Percentiles rank a stretch among this genome's conserved stretches.
phyloP scores from a whole-genome alignment of 1,140 invertebrate genomes.

The Papilio helenus region DNA sequence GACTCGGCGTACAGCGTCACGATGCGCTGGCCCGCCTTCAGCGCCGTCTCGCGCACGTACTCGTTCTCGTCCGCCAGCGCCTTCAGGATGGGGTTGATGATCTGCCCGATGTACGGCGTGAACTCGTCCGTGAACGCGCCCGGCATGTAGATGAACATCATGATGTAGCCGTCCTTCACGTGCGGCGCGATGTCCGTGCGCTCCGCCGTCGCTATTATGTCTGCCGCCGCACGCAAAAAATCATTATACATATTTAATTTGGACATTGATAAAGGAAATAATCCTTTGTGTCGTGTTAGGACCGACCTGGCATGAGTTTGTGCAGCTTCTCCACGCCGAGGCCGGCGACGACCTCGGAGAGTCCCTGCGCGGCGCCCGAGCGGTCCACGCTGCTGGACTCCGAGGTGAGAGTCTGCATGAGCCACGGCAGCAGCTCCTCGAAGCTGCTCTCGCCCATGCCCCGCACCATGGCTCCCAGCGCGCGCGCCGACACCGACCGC shows the following conservation, averaged over 20 bases:
- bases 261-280: not conserved
- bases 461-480: slow-evolving; percentile 97
- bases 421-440: slow-evolving; percentile 97
- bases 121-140: slow-evolving; percentile 98
- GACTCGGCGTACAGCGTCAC: slow-evolving; percentile 98
- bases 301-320: slow-evolving; percentile 94
- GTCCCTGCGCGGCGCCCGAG: slow-evolving; percentile 98
- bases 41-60: slow-evolving; percentile 98
- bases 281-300: not conserved
- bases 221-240: slow-evolving; percentile 70
- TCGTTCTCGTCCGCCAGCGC: slow-evolving; percentile 99
- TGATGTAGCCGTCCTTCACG: slow-evolving; percentile 99
- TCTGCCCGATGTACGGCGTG: slow-evolving; percentile 97
- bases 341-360: slow-evolving; percentile 97
- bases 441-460: slow-evolving; percentile 98
- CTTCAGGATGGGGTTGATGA: slow-evolving; percentile 98
- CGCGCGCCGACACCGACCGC: slow-evolving; percentile 95
- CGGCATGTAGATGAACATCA: slow-evolving; percentile 99
- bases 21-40: slow-evolving; percentile 98
- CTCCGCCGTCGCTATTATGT: slow-evolving; percentile 98
- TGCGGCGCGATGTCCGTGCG: slow-evolving; percentile 97
- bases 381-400: slow-evolving; percentile 97
- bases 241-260: not conserved
- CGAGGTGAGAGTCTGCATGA: slow-evolving; percentile 99
- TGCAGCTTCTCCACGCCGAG: slow-evolving; percentile 97